Evolutionary conservation across 2,888 invertebrate genomes (phyloP).

Genomic region (Cyrtodaria siliqua): DNA sequence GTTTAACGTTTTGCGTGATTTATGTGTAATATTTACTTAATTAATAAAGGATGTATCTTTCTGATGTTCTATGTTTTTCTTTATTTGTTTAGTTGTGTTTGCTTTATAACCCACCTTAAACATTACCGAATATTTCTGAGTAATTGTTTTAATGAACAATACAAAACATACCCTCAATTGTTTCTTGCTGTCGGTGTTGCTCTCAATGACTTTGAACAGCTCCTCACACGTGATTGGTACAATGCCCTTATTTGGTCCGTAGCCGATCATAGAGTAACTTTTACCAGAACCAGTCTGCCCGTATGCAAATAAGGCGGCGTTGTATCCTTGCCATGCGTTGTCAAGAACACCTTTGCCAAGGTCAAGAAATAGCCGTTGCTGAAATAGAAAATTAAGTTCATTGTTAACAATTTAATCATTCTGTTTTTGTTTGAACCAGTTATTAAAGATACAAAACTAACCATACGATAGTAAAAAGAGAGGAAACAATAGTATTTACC

Average conservation of each 20-base stretch:
- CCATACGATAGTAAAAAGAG: too few species aligned
- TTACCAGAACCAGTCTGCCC: slow-evolving; percentile 83
- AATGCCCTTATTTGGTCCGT: slow-evolving; percentile 80
- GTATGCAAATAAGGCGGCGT: slow-evolving; percentile 82
- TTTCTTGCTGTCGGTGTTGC: slow-evolving; percentile 69
- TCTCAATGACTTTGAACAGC: slow-evolving; percentile 75
- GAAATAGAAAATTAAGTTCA: slow-evolving; percentile 32
- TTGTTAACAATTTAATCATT: background rate
- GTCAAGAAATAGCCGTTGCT: slow-evolving; percentile 76
- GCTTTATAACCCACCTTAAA: too few species aligned
- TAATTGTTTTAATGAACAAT: too few species aligned
- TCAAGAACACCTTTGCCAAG: slow-evolving; percentile 79
- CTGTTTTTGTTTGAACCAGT: background rate
- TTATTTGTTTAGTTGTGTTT: too few species aligned
- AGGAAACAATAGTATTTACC: too few species aligned
- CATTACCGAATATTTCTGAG: too few species aligned
- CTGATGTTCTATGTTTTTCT: too few species aligned
- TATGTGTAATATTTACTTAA: too few species aligned
- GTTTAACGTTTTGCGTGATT: too few species aligned
- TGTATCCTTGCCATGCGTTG: slow-evolving; percentile 83
- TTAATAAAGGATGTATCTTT: too few species aligned
- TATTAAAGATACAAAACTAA: background rate
- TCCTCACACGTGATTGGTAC: slow-evolving; percentile 80
- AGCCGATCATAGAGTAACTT: slow-evolving; percentile 83
- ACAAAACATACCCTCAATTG: slow-evolving; percentile 70